Conservation (phyloP, 2,797 vertebrate species). For the Falco berigora region DNA sequence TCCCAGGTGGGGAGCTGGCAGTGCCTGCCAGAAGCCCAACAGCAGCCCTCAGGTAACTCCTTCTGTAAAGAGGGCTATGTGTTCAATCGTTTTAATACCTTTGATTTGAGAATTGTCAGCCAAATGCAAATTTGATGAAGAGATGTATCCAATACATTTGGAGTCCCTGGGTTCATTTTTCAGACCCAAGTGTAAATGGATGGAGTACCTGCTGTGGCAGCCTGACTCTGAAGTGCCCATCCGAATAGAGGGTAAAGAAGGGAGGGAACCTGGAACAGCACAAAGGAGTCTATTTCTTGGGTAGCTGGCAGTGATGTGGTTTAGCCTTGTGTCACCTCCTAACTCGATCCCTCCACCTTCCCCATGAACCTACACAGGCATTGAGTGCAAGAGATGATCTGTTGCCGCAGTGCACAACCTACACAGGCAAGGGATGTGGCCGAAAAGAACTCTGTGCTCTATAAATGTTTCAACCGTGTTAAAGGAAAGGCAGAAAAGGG, state of each 20-base stretch:
- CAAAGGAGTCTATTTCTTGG: neutral
- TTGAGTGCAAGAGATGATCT: rapidly evolving
- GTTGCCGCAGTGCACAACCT: neutral
- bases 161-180: neutral
- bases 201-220: neutral
- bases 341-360: neutral
- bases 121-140: neutral
- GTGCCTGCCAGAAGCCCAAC: neutral
- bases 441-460: neutral
- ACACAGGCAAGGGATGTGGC: rapidly evolving
- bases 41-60: neutral
- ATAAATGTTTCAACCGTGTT: neutral
- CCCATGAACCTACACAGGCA: neutral
- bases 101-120: neutral
- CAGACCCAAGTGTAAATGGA: neutral
- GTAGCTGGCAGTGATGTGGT: neutral
- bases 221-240: neutral
- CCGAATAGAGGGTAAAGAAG: neutral
- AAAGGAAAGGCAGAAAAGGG: neutral
- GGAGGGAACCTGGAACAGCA: neutral
- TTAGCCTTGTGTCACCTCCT: neutral
- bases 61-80: neutral
- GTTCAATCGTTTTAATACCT: neutral
- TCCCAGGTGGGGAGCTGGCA: neutral
- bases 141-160: neutral